Percentiles rank a stretch among this genome's conserved stretches.
phyloP scores from a whole-genome alignment of 1,140 invertebrate genomes.

The Anastrepha ludens region DNA sequence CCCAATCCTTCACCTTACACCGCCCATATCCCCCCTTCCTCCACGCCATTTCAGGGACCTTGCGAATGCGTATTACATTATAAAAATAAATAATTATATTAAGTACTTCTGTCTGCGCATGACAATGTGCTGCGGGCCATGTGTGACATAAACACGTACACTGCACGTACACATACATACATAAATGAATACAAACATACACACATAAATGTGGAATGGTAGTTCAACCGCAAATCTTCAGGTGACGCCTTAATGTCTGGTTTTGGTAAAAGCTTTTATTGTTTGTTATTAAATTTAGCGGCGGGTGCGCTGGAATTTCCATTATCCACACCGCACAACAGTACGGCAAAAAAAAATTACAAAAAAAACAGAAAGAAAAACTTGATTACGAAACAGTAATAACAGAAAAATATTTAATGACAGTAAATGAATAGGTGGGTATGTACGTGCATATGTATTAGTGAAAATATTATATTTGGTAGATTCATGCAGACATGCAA shows the following conservation, averaged over 20 bases:
- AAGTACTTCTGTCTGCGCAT: slow-evolving; percentile 33
- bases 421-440: not conserved
- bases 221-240: not conserved
- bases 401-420: not conserved
- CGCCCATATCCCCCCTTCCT: not conserved
- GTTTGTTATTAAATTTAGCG: slow-evolving; percentile 49
- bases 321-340: slow-evolving; percentile 35
- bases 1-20: not conserved
- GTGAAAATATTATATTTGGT: not conserved
- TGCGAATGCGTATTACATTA: slow-evolving; percentile 23
- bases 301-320: slow-evolving; percentile 47
- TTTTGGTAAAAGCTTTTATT: slow-evolving; percentile 53
- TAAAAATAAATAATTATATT: slow-evolving; percentile 26
- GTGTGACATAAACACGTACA: slow-evolving; percentile 14
- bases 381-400: not conserved
- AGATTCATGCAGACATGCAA: not conserved
- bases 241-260: slow-evolving; percentile 44
- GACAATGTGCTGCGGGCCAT: slow-evolving; percentile 8
- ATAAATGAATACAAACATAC: not conserved
- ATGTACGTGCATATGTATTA: not conserved
- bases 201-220: not conserved
- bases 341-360: not conserved
- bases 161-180: not conserved
- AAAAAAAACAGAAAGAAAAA: not conserved
- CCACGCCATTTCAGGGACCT: not conserved